Evolutionary conservation across 1,140 invertebrate genomes (phyloP), one percentile per base, ranked within the genome.

Genomic region (Plutomurus gul): DNA sequence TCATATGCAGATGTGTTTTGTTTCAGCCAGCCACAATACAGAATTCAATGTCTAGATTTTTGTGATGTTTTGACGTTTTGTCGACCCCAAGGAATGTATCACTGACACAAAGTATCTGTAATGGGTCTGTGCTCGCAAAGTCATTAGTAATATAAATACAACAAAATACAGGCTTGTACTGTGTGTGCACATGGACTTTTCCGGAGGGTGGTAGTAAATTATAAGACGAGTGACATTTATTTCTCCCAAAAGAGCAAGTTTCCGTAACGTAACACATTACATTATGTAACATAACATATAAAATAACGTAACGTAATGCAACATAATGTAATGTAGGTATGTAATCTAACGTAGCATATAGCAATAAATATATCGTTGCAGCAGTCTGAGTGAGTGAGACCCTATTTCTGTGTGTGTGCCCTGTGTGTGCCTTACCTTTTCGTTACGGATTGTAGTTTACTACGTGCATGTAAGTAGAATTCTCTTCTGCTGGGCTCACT

Each of bases 81-180:
- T 33, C 25, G 18, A 65, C 30, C 18, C 6, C 18, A 65, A n/a
- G 11, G 1, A 49, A 65, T 65, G 16, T n/a, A 65, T 65, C 18
- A 33, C 56, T 33, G n/a, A 43, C 39, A 10, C n/a, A n/a, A n/a
- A n/a, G n/a, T 43, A 65, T 65, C 56, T 36, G 36, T 65, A 65
- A 33, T n/a, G n/a, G n/a, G 16, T n/a, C 30, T 36, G n/a, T n/a
- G 56, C 36, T 65, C 36, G 30, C 27, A 20, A 65, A 65, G 56
- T 65, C 56, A 65, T 65, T 65, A 65, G 56, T 27, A 65, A 65
- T 65, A 65, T 65, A 65, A 65, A 65, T 65, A 65, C 56, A n/a
- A n/a, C n/a, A 65, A 65, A 65, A 65, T 65, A 65, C 56, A 65
- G 30, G 56, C 56, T n/a, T 65, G 56, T 65, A 33, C 56, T 65